A percentile compares a stretch with the other conserved stretches of the same genome.
Conservation (phyloP, 2,797 vertebrate genomes). For the Sardinella longiceps region DNA sequence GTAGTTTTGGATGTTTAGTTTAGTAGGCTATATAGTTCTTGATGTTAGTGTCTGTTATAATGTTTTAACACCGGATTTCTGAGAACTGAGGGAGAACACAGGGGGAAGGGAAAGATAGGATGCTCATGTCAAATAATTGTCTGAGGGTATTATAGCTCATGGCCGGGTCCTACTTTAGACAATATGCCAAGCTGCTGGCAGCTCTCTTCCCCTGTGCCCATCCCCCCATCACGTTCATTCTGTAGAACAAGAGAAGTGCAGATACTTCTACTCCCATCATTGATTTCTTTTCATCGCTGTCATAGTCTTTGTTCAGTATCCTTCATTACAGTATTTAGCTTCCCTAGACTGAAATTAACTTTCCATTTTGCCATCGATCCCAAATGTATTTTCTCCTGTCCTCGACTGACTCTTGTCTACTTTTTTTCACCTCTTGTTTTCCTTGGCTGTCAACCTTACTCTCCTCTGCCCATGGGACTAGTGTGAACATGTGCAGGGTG, state of each 20-base stretch:
- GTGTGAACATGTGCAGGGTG: slow-evolving; percentile 14
- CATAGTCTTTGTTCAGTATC: slow-evolving; percentile 1
- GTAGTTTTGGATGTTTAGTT: no score
- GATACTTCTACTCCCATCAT: not conserved
- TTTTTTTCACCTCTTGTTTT: not conserved
- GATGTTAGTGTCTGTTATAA: not conserved
- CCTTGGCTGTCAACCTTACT: not conserved
- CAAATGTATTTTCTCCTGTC: not conserved
- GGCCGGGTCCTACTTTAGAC: not conserved
- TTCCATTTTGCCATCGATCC: not conserved
- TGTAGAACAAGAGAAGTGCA: not conserved
- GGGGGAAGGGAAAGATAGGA: not conserved
- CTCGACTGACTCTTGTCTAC: not conserved
- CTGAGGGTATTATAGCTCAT: not conserved
- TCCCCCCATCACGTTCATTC: not conserved
- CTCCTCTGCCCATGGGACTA: not conserved
- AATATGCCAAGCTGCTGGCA: no score
- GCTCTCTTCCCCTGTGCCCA: not conserved
- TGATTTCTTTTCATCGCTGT: not conserved
- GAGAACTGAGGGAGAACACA: not conserved
- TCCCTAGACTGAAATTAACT: not conserved
- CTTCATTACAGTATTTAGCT: no score
- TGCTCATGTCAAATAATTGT: not conserved
- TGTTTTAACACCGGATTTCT: not conserved
- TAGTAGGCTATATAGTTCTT: no score